Evolutionary conservation across 2,888 invertebrate genomes (phyloP), one percentile per base, ranked within the genome.

Genomic region (Acrobasis consociella): DNA sequence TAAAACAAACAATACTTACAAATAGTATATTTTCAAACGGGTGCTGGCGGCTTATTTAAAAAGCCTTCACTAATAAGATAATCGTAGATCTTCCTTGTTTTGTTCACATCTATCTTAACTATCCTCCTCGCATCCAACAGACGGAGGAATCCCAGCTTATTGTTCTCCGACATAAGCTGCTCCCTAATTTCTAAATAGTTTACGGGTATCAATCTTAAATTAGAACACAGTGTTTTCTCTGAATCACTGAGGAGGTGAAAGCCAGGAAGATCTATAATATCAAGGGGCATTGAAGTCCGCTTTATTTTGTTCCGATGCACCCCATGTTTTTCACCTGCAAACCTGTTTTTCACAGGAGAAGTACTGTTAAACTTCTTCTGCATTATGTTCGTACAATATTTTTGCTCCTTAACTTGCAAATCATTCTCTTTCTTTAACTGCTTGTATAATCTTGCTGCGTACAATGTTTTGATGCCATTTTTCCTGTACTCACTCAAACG

Each of bases 61-160:
- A 95, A 95, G 39, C 96, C 96, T 80, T 96, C 94, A 72, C 94
- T 89, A 63, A 95, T 86, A 38, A 97, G 90, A 83, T 96, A 95
- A 89, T 97, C 96, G 89, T 96, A 97, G 75, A 98, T 94, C 84
- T 97, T 97, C 67, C 98, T 94, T 0, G 98, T 98, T 85, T 97
- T 97, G 84, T 98, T 98, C 2, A 98, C 98, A 91, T 98, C 98
- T 72, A 98, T 98, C 87, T 98, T 98, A 49, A 98, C 94, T 53
- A 98, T 93, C 52, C 94, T 94, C 60, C 98, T 92, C 0, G 98
- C 98, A 79, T 97, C 97, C 1, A 97, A 94, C 66, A 98, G 88
- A 66, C 95, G 94, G 8, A 98, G 86, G 64, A 94, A 95, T 0
- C 96, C 96, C 65, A 94, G 88, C 82, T 96, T 97, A 66, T 95